These are phyloP conservation scores for Chauna torquata DNA, from an alignment of 2,113 vertebrate genomes.

Conservation along the genomic window DNA sequence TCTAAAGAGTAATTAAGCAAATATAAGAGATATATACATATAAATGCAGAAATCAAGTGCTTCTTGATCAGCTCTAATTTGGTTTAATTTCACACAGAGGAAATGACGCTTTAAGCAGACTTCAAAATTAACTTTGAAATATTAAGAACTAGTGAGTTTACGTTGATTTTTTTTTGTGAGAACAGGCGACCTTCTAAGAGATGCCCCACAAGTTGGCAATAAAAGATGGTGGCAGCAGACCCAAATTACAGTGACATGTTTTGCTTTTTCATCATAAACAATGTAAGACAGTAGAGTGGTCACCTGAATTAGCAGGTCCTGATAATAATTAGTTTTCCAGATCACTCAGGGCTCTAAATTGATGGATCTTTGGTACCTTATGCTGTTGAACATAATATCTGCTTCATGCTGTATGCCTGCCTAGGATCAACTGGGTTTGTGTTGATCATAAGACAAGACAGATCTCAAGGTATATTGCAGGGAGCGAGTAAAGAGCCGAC, in stretches of 20 bases:
- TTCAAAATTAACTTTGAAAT: not conserved
- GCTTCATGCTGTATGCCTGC: not conserved
- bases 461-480: not conserved
- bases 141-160: not conserved
- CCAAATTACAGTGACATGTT: not conserved
- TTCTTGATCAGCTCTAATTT: not conserved
- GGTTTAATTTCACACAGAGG: not conserved
- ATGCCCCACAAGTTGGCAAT: not conserved
- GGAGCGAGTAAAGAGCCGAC: not conserved
- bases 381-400: not conserved
- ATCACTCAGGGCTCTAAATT: not conserved
- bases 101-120: not conserved
- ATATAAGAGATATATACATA: not conserved
- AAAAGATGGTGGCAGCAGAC: not conserved
- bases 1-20: not conserved
- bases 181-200: not conserved
- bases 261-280: not conserved
- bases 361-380: not conserved
- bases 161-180: not conserved
- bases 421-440: not conserved
- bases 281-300: not conserved
- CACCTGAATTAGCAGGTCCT: not conserved
- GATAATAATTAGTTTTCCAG: not conserved
- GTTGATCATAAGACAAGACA: not conserved
- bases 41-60: not conserved